Evolutionary conservation across 2,113 vertebrate species (phyloP), one percentile per base, ranked within the genome.

Genomic region (Catharus fuscescens): DNA sequence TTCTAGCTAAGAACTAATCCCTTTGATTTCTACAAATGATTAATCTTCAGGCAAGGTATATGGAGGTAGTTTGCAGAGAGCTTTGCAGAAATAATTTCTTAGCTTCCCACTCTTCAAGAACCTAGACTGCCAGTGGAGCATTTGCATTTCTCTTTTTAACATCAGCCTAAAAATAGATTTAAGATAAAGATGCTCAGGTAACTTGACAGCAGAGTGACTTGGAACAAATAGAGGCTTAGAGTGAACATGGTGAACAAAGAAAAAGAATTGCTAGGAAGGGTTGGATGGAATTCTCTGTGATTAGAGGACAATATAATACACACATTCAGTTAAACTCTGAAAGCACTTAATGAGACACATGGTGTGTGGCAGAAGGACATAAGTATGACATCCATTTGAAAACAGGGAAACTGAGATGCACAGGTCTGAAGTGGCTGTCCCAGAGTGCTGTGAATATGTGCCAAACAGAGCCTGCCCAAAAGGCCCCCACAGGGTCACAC

Each of bases 31-130:
- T 88, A 82, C 84, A 91, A 70, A 80, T 80, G 17, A 86, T 94
- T 82, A 91, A 81, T 88, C 28, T 90, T 61, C 29, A 73, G 76
- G 50, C 28, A 77, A 91, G 74, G 73, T 85, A 82, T 66, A 77
- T 31, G 28, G 56, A 79, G 62, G 38, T 76, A 64, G 44, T 53
- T 83, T 86, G 57, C 24, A 65, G 32, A 74, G 53, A 97, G 81
- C 36, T 79, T 61, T 84, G 61, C 42, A 95, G 87, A 86, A 95
- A 69, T 86, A 62, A 96, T 71, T 95, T 96, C 86, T 95, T 64
- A 40, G 65, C 73, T 90, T 95, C 85, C 80, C 7, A 34, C 57
- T 90, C 66, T 88, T 65, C 40, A 40, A 79, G 54, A 90, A 72
- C 64, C 66, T 40, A 47, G 44, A 61, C 50, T 61, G 53, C 69